phyloP scores from a whole-genome alignment of 2,888 invertebrate species.

The Coenonympha glycerion region DNA sequence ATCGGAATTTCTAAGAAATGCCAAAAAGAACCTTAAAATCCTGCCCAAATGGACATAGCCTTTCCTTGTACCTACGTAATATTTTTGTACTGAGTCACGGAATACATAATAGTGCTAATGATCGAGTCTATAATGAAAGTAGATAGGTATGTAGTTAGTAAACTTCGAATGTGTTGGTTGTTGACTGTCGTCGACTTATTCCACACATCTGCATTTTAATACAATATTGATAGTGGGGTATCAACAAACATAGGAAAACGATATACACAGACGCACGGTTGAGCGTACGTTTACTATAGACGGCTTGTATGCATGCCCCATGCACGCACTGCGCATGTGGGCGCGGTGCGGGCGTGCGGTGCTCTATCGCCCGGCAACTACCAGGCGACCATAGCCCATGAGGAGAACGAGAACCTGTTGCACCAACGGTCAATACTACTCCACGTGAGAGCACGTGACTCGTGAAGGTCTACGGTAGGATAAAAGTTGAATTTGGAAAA shows the following conservation, averaged over 20 bases:
- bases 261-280: conserved; percentile 10
- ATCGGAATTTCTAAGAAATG: too few relatives aligned
- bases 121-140: too few relatives aligned
- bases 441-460: too few relatives aligned
- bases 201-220: conserved; percentile 13
- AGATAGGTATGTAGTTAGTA: background rate
- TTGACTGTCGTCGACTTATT: background rate
- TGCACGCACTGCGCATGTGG: conserved; percentile 61
- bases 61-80: too few relatives aligned
- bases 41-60: too few relatives aligned
- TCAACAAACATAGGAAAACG: conserved; percentile 11
- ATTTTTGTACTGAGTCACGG: too few relatives aligned
- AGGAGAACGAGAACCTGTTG: conserved; percentile 30
- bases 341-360: conserved; percentile 71
- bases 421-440: conserved; percentile 30
- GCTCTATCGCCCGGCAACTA: conserved; percentile 66
- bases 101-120: too few relatives aligned
- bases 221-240: conserved; percentile 5
- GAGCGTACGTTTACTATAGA: conserved; percentile 16
- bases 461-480: background rate
- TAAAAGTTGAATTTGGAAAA: background rate
- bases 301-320: conserved; percentile 17
- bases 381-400: conserved; percentile 50
- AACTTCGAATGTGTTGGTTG: too few relatives aligned
- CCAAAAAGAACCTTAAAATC: too few relatives aligned